Evolutionary conservation across 1,140 invertebrate genomes (phyloP).

Genomic region (Trichogramma pretiosum): DNA sequence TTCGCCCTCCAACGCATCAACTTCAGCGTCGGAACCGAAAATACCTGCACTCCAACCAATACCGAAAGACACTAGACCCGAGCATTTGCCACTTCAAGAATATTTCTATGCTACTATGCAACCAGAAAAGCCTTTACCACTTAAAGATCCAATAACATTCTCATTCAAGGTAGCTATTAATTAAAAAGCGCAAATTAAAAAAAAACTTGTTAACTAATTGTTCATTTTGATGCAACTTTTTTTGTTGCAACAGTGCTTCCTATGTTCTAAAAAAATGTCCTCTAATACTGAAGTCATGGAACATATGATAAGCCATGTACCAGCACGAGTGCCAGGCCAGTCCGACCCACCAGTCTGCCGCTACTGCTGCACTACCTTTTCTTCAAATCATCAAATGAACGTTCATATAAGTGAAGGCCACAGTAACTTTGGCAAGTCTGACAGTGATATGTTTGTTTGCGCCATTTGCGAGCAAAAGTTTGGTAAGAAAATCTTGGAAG

Average conservation of each 20-base stretch:
- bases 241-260: constrained; percentile 43
- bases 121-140: constrained; percentile 23
- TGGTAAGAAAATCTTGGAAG: too few relatives aligned
- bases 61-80: constrained; percentile 7
- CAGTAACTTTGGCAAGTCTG: constrained; percentile 37
- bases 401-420: constrained; percentile 39
- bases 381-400: constrained; percentile 36
- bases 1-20: not conserved
- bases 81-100: constrained; percentile 31
- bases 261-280: constrained; percentile 49
- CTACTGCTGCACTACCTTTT: constrained; percentile 41
- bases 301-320: constrained; percentile 61
- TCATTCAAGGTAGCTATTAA: constrained; percentile 29
- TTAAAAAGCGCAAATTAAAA: not conserved
- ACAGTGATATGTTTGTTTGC: constrained; percentile 49
- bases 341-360: constrained; percentile 35
- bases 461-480: constrained; percentile 60
- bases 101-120: constrained; percentile 41
- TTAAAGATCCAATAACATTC: constrained; percentile 28
- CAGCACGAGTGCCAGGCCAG: constrained; percentile 36
- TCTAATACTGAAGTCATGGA: constrained; percentile 53
- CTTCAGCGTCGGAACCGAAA: constrained; percentile 6
- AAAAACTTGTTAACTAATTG: not conserved
- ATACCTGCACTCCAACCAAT: too few relatives aligned
- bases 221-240: not conserved